These are phyloP conservation scores for Paralichthys olivaceus DNA, from an alignment of 2,113 vertebrate species.

Conservation along the genomic window DNA sequence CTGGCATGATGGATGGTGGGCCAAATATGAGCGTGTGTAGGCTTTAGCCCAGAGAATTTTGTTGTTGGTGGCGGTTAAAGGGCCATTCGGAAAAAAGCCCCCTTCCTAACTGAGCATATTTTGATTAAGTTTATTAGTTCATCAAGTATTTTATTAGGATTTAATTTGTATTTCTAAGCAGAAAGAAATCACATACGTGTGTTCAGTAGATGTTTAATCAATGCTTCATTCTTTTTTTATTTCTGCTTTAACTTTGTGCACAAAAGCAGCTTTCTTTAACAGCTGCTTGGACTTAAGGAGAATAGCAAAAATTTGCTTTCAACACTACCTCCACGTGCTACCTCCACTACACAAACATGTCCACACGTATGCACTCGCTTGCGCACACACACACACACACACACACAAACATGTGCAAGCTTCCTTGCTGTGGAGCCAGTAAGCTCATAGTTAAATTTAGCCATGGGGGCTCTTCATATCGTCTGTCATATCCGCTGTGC, in stretches of 20 bases:
- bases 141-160: background rate
- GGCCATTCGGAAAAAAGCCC: conserved; percentile 21
- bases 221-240: conserved; percentile 17
- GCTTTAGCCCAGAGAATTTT: conserved; percentile 38
- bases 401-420: conserved; percentile 8
- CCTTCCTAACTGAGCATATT: background rate
- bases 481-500: conserved; percentile 78
- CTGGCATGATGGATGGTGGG: conserved; percentile 50
- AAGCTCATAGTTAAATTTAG: conserved; percentile 81
- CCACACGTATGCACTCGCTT: conserved; percentile 7
- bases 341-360: conserved; percentile 62
- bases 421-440: conserved; percentile 58
- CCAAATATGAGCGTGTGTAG: conserved; percentile 55
- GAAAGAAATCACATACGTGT: accelerated
- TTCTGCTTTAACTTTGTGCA: conserved; percentile 25
- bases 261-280: conserved; percentile 45
- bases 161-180: background rate
- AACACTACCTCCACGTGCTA: conserved; percentile 56
- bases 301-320: conserved; percentile 56
- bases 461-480: conserved; percentile 67
- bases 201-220: background rate
- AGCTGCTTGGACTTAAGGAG: conserved; percentile 66
- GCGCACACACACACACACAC: background rate
- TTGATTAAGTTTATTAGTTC: background rate
- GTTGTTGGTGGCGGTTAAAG: conserved; percentile 30